Percentiles rank a stretch among this genome's conserved stretches.
phyloP scores from a whole-genome alignment of 2,797 vertebrate species.

The Enteromius trimaculatus region DNA sequence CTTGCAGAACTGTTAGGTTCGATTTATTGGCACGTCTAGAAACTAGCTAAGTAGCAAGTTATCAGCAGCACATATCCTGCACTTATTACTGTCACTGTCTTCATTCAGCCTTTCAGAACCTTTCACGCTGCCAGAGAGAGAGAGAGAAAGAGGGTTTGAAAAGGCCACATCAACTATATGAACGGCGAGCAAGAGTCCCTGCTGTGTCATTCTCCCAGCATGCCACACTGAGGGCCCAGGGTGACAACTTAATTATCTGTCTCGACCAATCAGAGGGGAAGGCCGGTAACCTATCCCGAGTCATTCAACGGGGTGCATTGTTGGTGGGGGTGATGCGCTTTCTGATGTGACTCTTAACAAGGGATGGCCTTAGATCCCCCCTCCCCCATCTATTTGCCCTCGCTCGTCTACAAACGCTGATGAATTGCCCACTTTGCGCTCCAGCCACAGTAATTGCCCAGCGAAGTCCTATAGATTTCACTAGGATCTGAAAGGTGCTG shows the following conservation, averaged over 20 bases:
- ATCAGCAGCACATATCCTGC: slow-evolving; percentile 16
- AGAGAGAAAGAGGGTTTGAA: slow-evolving; percentile 40
- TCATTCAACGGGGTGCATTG: slow-evolving; percentile 72
- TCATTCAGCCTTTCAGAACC: slow-evolving; percentile 36
- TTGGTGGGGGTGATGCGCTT: slow-evolving; percentile 56
- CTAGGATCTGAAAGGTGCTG: slow-evolving; percentile 11
- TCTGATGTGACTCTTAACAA: slow-evolving; percentile 44
- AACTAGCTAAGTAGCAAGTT: slow-evolving; percentile 16
- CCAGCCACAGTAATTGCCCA: slow-evolving; percentile 72
- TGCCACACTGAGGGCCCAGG: slow-evolving; percentile 50
- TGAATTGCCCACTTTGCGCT: slow-evolving; percentile 83
- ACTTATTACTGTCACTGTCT: slow-evolving; percentile 36
- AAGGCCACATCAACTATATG: slow-evolving; percentile 58
- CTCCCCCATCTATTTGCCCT: slow-evolving; percentile 45
- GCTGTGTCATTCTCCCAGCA: slow-evolving; percentile 58
- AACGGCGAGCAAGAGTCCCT: slow-evolving; percentile 49
- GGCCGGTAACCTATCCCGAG: slow-evolving; percentile 75
- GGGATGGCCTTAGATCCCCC: slow-evolving; percentile 56
- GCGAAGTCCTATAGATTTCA: slow-evolving; percentile 37
- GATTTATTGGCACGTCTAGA: slow-evolving; percentile 12
- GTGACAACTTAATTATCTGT: slow-evolving; percentile 83
- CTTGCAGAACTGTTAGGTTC: neutral
- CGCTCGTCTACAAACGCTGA: slow-evolving; percentile 79
- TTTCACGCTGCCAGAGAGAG: slow-evolving; percentile 25
- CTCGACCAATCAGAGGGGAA: slow-evolving; percentile 74